Conservation (phyloP, 2,888 invertebrate genomes). For the Eubasilissa splendida region DNA sequence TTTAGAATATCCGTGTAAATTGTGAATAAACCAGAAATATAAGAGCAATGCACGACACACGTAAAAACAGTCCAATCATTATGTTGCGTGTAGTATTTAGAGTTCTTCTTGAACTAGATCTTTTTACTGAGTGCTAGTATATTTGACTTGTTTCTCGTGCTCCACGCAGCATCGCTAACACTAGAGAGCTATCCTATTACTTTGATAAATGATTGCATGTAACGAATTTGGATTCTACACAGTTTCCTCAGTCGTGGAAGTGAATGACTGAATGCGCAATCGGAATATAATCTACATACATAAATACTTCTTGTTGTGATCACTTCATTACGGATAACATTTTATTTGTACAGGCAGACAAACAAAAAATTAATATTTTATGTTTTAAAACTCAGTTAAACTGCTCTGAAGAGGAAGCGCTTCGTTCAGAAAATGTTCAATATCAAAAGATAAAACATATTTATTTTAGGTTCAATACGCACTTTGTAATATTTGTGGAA, state of each 20-base stretch:
- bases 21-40: not conserved
- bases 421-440: too few relatives aligned
- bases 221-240: slow-evolving; percentile 44
- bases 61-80: not conserved
- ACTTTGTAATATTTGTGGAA: too few relatives aligned
- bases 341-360: too few relatives aligned
- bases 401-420: too few relatives aligned
- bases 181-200: slow-evolving; percentile 46
- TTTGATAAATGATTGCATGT: slow-evolving; percentile 52
- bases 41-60: not conserved
- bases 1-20: slow-evolving; percentile 1
- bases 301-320: slow-evolving; percentile 19
- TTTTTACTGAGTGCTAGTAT: slow-evolving; percentile 1
- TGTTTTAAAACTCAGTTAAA: too few relatives aligned
- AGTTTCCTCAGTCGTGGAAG: slow-evolving; percentile 28
- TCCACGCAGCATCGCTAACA: not conserved
- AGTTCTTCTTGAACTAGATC: not conserved
- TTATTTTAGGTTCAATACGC: too few relatives aligned
- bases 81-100: too few relatives aligned
- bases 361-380: too few relatives aligned
- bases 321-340: slow-evolving; percentile 12
- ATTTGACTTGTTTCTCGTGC: not conserved
- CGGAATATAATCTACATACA: slow-evolving; percentile 34
- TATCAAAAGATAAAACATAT: too few relatives aligned
- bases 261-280: slow-evolving; percentile 29